These are phyloP conservation scores for Heliconius erato DNA, from an alignment of 2,888 invertebrate species.

Conservation along the genomic window DNA sequence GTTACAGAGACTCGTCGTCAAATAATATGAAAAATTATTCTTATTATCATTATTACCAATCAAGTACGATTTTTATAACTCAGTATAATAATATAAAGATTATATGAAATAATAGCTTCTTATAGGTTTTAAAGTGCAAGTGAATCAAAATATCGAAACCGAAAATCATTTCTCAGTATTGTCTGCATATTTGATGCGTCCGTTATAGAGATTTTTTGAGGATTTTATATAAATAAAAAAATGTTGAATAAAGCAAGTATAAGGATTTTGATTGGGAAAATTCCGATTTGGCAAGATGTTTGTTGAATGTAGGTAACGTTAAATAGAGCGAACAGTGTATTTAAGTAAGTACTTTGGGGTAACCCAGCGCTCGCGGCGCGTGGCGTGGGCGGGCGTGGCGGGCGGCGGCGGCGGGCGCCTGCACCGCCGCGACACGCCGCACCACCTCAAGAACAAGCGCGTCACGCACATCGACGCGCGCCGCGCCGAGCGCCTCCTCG, in stretches of 20 bases:
- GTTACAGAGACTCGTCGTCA: no score
- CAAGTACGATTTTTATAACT: background rate
- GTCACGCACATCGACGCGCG: slow-evolving; percentile 86
- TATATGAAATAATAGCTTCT: no score
- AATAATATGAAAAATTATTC: no score
- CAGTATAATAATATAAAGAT: no score
- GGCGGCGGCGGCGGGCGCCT: slow-evolving; percentile 85
- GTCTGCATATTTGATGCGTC: no score
- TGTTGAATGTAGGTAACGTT: background rate
- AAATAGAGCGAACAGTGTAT: background rate
- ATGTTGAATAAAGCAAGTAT: background rate
- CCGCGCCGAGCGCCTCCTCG: slow-evolving; percentile 60
- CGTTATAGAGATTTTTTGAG: no score
- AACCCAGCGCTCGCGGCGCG: slow-evolving; percentile 51
- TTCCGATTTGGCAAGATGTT: background rate
- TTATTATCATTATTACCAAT: background rate
- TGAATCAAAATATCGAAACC: no score
- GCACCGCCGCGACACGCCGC: slow-evolving; percentile 98
- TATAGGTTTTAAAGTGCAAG: no score
- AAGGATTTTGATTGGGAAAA: background rate
- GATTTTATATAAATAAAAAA: no score
- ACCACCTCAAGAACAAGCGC: slow-evolving; percentile 99
- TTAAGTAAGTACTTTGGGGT: slow-evolving; percentile 25
- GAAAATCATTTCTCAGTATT: no score
- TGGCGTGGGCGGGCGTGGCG: slow-evolving; percentile 58